Evolutionary conservation across 37 sponge, comb jelly and placozoan genomes (phyloP).

Genomic region (Chondrilla cf. caribensis): DNA sequence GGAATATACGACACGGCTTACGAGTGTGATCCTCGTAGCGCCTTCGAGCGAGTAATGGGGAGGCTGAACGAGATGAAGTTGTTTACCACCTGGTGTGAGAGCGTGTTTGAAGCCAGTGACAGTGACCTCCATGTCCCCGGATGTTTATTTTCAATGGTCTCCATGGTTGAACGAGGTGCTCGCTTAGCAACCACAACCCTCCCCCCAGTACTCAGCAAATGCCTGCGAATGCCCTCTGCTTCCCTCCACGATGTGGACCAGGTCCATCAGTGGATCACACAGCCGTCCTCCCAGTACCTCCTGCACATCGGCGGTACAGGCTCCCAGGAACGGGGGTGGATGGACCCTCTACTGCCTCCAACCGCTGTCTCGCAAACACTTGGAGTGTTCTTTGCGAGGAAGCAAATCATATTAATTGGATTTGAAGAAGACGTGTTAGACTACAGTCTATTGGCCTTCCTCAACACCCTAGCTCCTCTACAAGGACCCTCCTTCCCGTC

Average conservation of each 20-base stretch:
- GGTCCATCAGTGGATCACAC: neutral
- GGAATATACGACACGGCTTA: neutral
- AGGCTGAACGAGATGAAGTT: neutral
- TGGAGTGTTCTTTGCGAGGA: neutral
- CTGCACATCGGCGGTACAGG: neutral
- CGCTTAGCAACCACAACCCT: constrained; percentile 17
- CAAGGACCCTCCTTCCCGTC: no score
- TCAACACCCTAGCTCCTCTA: neutral
- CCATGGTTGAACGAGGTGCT: constrained; percentile 7
- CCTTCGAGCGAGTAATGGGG: neutral
- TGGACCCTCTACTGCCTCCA: neutral
- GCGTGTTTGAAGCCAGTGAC: neutral
- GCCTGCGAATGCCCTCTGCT: neutral
- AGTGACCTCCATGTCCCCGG: constrained; percentile 2
- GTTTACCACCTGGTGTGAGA: neutral
- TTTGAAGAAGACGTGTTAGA: neutral
- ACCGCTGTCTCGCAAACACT: neutral
- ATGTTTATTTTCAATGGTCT: neutral
- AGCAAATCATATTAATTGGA: constrained; percentile 7
- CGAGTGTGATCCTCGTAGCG: neutral
- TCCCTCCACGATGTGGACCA: neutral
- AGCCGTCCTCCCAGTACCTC: neutral
- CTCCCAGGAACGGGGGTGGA: neutral
- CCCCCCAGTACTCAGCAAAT: constrained; percentile 16
- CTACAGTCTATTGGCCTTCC: neutral